phyloP scores from a whole-genome alignment of 1,140 invertebrate species.

The Platorchestia sp. region DNA sequence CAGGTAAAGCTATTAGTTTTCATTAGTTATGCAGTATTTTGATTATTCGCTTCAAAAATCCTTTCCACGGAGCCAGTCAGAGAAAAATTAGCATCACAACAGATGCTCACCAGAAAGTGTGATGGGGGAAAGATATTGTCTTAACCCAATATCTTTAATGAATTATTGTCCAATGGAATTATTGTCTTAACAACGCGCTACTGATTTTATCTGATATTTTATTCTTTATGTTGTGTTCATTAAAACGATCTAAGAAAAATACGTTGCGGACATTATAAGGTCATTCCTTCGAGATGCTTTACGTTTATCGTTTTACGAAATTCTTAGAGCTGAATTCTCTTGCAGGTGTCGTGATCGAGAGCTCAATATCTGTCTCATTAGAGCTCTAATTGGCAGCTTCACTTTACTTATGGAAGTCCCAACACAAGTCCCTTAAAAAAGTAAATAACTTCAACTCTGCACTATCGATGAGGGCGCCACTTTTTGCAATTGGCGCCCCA shows the following conservation, averaged over 20 bases:
- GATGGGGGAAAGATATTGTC: background rate
- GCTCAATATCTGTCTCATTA: constrained; percentile 49
- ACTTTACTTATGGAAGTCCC: constrained; percentile 7
- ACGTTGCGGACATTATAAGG: background rate
- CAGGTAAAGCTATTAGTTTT: no score
- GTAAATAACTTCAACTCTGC: background rate
- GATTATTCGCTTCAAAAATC: background rate
- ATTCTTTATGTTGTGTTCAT: no score
- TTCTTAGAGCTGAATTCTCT: background rate
- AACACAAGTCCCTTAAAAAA: background rate
- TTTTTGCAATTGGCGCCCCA: background rate
- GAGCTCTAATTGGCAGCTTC: constrained; percentile 10
- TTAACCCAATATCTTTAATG: no score
- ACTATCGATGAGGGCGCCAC: background rate
- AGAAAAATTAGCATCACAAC: background rate
- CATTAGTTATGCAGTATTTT: background rate
- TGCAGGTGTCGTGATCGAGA: constrained; percentile 12
- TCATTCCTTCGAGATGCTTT: background rate
- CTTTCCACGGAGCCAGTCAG: background rate
- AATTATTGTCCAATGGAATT: background rate
- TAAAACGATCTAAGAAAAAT: background rate
- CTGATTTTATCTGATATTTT: no score
- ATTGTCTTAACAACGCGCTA: background rate
- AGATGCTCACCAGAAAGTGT: background rate
- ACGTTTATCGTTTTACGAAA: background rate